Evolutionary conservation across 23 tunicate genomes (phyloP).

Genomic region (Phallusia fumigata): DNA sequence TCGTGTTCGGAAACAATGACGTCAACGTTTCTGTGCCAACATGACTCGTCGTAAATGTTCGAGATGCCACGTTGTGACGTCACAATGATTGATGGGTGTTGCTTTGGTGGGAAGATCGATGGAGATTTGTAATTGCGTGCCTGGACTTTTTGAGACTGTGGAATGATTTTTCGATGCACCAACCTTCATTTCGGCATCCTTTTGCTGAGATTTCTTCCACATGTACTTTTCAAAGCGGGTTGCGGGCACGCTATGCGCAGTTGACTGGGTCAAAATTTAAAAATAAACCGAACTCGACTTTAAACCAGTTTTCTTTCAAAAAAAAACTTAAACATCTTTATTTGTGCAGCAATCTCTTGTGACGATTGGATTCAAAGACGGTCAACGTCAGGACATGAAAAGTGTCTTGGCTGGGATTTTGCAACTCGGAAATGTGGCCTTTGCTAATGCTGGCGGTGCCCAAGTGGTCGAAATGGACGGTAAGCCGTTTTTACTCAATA

Average conservation of each 20-base stretch:
- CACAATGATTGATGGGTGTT: neutral
- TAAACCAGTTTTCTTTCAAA: no score
- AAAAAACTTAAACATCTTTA: no score
- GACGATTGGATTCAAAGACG: slow-evolving; percentile 89
- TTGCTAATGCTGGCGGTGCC: slow-evolving; percentile 92
- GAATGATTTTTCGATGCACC: no score
- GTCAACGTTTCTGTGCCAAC: neutral
- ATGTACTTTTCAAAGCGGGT: no score
- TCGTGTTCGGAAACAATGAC: slow-evolving; percentile 5
- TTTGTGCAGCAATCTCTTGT: slow-evolving; percentile 60
- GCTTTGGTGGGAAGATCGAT: no score
- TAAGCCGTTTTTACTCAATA: slow-evolving; percentile 14
- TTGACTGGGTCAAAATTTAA: no score
- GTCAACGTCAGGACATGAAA: slow-evolving; percentile 71
- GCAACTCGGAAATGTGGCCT: slow-evolving; percentile 81
- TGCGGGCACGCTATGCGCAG: no score
- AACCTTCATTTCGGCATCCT: no score
- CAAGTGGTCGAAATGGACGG: slow-evolving; percentile 88
- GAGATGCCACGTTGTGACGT: slow-evolving; percentile 1
- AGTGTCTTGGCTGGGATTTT: slow-evolving; percentile 87
- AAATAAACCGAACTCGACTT: no score
- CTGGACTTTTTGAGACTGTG: no score
- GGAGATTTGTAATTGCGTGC: no score
- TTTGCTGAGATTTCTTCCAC: no score
- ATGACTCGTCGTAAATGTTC: neutral